Evolutionary conservation across 2,888 invertebrate species (phyloP).

Genomic region (Mycalesis mineus): DNA sequence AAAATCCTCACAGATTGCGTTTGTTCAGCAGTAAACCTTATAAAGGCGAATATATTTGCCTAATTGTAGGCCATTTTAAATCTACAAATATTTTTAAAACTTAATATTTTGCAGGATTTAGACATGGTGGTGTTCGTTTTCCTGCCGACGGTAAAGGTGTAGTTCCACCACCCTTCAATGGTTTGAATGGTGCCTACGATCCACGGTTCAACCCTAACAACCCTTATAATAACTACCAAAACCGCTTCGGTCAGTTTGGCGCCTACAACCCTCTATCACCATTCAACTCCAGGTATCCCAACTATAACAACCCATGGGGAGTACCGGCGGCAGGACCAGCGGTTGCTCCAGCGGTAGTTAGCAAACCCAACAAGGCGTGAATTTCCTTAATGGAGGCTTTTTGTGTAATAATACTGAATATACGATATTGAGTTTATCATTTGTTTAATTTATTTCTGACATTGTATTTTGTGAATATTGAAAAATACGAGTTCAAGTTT

Average conservation of each 20-base stretch:
- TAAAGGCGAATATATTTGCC: too few relatives aligned
- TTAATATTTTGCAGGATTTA: slow-evolving; percentile 62
- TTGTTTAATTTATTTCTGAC: neutral
- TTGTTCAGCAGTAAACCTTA: too few relatives aligned
- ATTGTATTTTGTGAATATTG: too few relatives aligned
- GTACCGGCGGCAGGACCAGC: slow-evolving; percentile 34
- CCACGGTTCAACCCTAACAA: slow-evolving; percentile 47
- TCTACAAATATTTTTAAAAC: too few relatives aligned
- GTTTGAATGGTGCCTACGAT: slow-evolving; percentile 24
- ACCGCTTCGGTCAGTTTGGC: slow-evolving; percentile 31
- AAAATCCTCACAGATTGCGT: too few relatives aligned
- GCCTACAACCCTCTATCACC: slow-evolving; percentile 39
- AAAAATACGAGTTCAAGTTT: too few relatives aligned
- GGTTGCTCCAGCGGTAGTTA: slow-evolving; percentile 32
- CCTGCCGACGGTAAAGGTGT: slow-evolving; percentile 78
- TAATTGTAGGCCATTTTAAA: too few relatives aligned
- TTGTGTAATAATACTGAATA: neutral
- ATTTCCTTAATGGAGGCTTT: neutral
- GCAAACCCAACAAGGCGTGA: neutral
- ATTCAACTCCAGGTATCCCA: slow-evolving; percentile 44
- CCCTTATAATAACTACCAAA: slow-evolving; percentile 33
- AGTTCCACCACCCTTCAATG: slow-evolving; percentile 44
- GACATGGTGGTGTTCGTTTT: slow-evolving; percentile 81
- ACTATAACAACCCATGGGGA: slow-evolving; percentile 30
- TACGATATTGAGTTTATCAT: neutral